Evolutionary conservation across 2,888 invertebrate species (phyloP), one percentile per base, ranked within the genome.

Genomic region (Bombyx huttoni): DNA sequence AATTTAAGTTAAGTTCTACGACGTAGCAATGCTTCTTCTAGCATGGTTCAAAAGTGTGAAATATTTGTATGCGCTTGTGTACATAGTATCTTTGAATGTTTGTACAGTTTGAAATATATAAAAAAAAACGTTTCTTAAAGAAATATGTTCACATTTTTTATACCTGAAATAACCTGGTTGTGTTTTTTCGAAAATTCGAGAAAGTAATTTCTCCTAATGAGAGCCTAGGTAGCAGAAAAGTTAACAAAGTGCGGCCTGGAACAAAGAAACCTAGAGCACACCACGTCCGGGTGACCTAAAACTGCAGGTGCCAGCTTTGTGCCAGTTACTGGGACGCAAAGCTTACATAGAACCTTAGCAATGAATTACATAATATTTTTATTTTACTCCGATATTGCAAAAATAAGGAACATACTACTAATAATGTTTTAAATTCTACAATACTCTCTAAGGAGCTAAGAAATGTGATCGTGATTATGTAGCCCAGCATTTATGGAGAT

Each of bases 271-370:
- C 56, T 60, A 55, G 61, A 58, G 53, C 56, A 53, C 65, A 67
- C 63, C 65, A 69, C 68, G 73, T 68, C 72, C 75, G 73, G 64
- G 74, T 86, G 84, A 86, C 85, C 86, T 85, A 78, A 75, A 81
- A 84, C 67, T 77, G 76, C 75, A 78, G 78, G 78, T 81, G 81
- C 74, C 75, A 73, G 73, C 64, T 64, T 60, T 65, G 67, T 70
- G 70, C 61, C 67, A 61, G 58, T 62, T 54, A 58, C 53, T 56
- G 53, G 47, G 49, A 52, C 46, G 40, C 35, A 40, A 47, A 9
- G 49, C 34, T 49, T 14, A 50, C 46, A 34, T 9, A 34, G 34
- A 13, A n/a, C 46, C 33, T 46, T n/a, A 13, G 24, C 13, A n/a
- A 34, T 46, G 46, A 47, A 50, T 24, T 24, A 24, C 24, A 5